Base-by-base conservation (phyloP, 92 coral and sea anemone species). In the Bergia puertoricense region DNA sequence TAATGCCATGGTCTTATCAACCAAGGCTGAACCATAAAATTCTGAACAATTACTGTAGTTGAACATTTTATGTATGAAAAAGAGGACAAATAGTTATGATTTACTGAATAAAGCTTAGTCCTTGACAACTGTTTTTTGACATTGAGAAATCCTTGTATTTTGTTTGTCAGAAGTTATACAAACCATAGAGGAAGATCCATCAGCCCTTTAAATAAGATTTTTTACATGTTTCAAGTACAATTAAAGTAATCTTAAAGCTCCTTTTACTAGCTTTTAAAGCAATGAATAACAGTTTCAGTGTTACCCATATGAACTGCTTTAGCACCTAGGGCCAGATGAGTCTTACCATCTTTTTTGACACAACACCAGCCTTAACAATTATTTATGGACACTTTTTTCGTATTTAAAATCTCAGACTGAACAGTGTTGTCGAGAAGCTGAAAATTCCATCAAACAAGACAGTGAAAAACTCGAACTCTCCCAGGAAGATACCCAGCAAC, bases 401-500 rank as follows among this genome's bases (percentile, higher is more conserved):
- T 46, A 18, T 84, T 2, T 73, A 84, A 79, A 43, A 36, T 36
- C 78, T 4, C 77, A 18, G 39, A 37, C 56, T n/a, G 87, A 84
- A 14, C 68, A 84, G 3, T 4, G 68, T 46, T 71, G 30, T 46
- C 87, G 23, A 16, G 87, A 84, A 48, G 56, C 15, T 1, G 78
- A 84, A 45, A 42, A 30, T 71, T 15, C 79, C 10, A 40, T 44
- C 3, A 68, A 57, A 85, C 89, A 80, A 59, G 91, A 91, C 40
- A 74, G 82, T 89, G 44, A 80, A 40, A 90, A 79, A 6, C 86
- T 77, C 30, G 30, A 30, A 30, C 30, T 30, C 30, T 51, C 85
- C 46, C 86, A 74, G 44, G 85, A 91, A 10, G 89, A 69, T 22
- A 40, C 57, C 5, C 90, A 54, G n/a, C 87, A 84, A 30, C 30